A percentile compares a stretch with the other conserved stretches of the same genome.
These are phyloP conservation scores for Clarias gariepinus DNA, from an alignment of 2,113 vertebrate species.

Conservation along the genomic window DNA sequence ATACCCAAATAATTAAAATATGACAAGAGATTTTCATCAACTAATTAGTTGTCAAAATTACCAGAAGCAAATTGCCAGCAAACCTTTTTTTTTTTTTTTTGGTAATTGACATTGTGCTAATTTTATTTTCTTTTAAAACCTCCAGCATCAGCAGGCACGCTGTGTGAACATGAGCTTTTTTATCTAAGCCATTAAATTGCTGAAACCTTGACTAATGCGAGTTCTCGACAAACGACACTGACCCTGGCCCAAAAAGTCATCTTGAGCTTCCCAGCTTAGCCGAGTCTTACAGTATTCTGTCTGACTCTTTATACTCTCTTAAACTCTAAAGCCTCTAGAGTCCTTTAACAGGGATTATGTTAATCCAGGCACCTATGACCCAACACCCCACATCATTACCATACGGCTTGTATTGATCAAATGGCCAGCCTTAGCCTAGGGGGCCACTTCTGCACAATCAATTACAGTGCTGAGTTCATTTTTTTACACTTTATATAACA, in stretches of 20 bases:
- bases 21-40: neutral
- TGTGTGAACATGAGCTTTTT: neutral
- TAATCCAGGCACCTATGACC: constrained; percentile 48
- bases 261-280: neutral
- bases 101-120: neutral
- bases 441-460: constrained; percentile 68
- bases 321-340: constrained; percentile 28
- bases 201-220: constrained; percentile 22
- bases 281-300: neutral
- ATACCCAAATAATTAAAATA: neutral
- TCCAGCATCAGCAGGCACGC: neutral
- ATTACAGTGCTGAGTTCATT: constrained; percentile 70
- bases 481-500: constrained; percentile 57
- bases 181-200: neutral
- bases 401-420: constrained; percentile 74
- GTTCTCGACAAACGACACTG: constrained; percentile 5
- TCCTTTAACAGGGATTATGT: constrained; percentile 29
- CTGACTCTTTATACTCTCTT: constrained; percentile 23
- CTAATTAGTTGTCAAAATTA: neutral
- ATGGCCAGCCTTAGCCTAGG: constrained; percentile 59
- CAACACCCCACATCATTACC: constrained; percentile 68
- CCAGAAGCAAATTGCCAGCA: neutral
- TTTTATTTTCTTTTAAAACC: neutral
- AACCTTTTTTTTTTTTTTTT: neutral
- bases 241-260: neutral